phyloP scores from a whole-genome alignment of 2,888 invertebrate species.

The Brachylomia viminalis region DNA sequence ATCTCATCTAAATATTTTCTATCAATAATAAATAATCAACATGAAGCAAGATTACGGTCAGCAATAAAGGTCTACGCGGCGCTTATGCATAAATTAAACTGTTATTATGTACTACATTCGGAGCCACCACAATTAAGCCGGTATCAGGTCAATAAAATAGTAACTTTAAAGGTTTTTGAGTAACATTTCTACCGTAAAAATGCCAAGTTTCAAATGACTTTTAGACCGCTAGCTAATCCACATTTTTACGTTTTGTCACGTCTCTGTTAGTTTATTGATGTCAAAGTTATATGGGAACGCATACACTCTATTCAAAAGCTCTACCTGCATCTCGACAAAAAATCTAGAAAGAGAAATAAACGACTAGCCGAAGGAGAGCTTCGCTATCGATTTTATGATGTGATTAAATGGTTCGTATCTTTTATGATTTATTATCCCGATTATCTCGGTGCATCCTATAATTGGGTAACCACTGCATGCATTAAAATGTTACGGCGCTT shows the following conservation, averaged over 20 bases:
- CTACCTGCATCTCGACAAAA: slow-evolving; percentile 58
- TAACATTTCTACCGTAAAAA: slow-evolving; percentile 21
- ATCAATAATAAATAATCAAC: slow-evolving; percentile 27
- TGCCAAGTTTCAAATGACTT: not conserved
- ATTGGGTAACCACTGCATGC: slow-evolving; percentile 15
- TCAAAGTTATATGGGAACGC: not conserved
- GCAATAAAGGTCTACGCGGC: slow-evolving; percentile 33
- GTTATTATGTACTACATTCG: slow-evolving; percentile 10
- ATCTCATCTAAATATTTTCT: slow-evolving; percentile 41
- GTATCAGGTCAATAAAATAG: slow-evolving; percentile 36
- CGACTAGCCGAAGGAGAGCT: slow-evolving; percentile 7
- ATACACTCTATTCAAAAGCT: slow-evolving; percentile 31
- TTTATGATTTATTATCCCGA: slow-evolving; percentile 59
- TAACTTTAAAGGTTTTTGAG: slow-evolving; percentile 19
- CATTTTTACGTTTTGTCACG: slow-evolving; percentile 43
- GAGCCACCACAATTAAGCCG: slow-evolving; percentile 42
- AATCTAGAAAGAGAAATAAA: slow-evolving; percentile 27
- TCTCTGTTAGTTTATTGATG: slow-evolving; percentile 15
- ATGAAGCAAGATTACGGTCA: slow-evolving; percentile 31
- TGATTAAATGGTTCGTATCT: slow-evolving; percentile 58
- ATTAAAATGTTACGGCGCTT: slow-evolving; percentile 2
- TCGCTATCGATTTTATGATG: slow-evolving; percentile 45
- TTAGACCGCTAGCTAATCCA: slow-evolving; percentile 29
- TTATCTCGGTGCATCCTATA: slow-evolving; percentile 32
- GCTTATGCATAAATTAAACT: slow-evolving; percentile 51